Evolutionary conservation across 2,113 vertebrate species (phyloP).

Genomic region (Nothocercus julius): DNA sequence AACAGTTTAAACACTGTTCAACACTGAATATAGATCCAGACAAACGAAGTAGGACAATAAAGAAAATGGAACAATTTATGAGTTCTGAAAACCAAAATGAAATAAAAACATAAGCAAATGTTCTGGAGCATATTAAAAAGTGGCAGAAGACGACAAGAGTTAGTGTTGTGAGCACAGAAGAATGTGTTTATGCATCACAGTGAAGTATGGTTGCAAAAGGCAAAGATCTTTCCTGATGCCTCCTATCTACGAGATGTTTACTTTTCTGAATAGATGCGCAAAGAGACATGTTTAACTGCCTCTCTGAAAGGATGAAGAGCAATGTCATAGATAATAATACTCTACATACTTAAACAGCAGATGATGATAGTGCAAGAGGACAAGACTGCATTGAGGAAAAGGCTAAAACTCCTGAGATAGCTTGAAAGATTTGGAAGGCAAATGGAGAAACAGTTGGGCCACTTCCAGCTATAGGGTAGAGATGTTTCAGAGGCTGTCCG

Average conservation of each 20-base stretch:
- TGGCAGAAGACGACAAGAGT: neutral
- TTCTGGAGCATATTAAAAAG: neutral
- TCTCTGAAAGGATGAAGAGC: neutral
- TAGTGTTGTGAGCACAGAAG: neutral
- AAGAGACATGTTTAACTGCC: neutral
- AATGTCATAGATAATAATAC: neutral
- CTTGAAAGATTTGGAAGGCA: neutral
- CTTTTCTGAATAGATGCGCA: neutral
- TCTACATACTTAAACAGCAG: neutral
- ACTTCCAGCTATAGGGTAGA: neutral
- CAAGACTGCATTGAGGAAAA: neutral
- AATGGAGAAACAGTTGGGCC: neutral
- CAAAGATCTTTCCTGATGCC: neutral
- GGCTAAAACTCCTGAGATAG: neutral
- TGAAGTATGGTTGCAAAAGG: neutral
- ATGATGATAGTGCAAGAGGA: neutral
- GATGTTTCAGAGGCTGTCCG: neutral
- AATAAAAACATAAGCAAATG: neutral
- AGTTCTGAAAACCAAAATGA: neutral
- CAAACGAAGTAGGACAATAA: neutral
- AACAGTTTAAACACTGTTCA: neutral
- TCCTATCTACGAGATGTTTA: fast-evolving
- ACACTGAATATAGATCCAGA: neutral
- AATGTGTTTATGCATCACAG: neutral
- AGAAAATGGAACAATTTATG: neutral